Evolutionary conservation across 1,140 invertebrate species (phyloP).

Genomic region (Lerema accius): DNA sequence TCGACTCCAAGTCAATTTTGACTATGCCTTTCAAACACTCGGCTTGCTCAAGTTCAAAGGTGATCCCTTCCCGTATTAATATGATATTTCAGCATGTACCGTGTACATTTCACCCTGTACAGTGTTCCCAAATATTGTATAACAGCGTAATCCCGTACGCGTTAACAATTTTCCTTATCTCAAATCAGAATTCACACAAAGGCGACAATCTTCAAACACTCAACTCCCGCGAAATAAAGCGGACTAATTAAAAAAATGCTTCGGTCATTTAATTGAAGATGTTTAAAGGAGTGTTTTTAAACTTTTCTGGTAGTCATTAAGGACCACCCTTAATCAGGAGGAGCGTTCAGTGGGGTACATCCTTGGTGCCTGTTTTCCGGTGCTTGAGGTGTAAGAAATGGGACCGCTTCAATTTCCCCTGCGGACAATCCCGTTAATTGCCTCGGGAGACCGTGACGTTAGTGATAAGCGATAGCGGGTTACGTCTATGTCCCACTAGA

Average conservation of each 20-base stretch:
- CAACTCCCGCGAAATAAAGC: not conserved
- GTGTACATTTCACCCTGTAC: no score
- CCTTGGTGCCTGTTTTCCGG: constrained; percentile 17
- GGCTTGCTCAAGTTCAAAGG: no score
- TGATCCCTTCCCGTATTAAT: no score
- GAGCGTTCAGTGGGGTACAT: not conserved
- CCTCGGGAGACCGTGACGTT: not conserved
- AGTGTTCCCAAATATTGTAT: no score
- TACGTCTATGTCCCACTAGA: no score
- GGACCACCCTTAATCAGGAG: constrained; percentile 12
- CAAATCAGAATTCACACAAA: no score
- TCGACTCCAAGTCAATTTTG: no score
- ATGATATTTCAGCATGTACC: no score
- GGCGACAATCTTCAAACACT: not conserved
- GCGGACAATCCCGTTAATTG: constrained; percentile 30
- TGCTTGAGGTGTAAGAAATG: constrained; percentile 31
- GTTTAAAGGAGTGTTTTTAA: constrained; percentile 12
- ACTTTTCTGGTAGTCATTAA: constrained; percentile 5
- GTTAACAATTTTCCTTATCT: no score
- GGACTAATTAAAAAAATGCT: constrained; percentile 12
- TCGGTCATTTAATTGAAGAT: constrained; percentile 11
- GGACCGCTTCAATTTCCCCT: constrained; percentile 21
- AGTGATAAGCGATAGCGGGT: not conserved
- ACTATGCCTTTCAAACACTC: no score
- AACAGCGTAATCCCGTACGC: no score